These are phyloP conservation scores for Florisuga fusca DNA, from an alignment of 2,797 vertebrate genomes.

Conservation along the genomic window DNA sequence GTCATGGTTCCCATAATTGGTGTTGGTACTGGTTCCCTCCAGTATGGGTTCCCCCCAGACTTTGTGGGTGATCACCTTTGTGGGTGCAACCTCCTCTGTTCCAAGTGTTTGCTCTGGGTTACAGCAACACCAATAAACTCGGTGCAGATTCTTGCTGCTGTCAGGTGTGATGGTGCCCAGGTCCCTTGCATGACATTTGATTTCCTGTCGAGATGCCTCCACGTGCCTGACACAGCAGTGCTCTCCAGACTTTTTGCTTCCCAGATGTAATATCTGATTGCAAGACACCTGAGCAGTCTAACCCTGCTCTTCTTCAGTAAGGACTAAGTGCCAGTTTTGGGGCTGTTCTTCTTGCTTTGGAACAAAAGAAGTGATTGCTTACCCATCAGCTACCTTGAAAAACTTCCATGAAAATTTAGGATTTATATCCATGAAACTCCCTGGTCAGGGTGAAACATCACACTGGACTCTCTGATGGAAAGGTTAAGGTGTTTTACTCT, in stretches of 20 bases:
- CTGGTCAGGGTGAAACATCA: neutral
- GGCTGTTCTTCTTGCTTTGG: neutral
- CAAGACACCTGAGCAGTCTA: neutral
- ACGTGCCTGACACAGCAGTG: neutral
- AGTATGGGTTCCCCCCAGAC: neutral
- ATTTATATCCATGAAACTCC: neutral
- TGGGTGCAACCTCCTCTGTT: fast-evolving
- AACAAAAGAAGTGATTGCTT: neutral
- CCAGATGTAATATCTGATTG: neutral
- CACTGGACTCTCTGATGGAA: neutral
- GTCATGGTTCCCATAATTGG: neutral
- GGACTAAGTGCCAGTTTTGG: neutral
- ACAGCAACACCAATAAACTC: neutral
- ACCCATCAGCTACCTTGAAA: neutral
- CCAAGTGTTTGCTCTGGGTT: neutral
- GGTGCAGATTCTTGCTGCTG: neutral
- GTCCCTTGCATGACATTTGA: neutral
- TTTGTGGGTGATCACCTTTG: neutral
- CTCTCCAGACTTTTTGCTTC: neutral
- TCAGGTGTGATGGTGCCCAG: neutral
- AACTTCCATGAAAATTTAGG: neutral
- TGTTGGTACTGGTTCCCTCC: too few species aligned
- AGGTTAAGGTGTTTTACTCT: neutral
- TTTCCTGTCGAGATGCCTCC: neutral
- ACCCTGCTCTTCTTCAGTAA: neutral